Conservation (phyloP, 1,140 invertebrate genomes). For the Cephus cinctus region DNA sequence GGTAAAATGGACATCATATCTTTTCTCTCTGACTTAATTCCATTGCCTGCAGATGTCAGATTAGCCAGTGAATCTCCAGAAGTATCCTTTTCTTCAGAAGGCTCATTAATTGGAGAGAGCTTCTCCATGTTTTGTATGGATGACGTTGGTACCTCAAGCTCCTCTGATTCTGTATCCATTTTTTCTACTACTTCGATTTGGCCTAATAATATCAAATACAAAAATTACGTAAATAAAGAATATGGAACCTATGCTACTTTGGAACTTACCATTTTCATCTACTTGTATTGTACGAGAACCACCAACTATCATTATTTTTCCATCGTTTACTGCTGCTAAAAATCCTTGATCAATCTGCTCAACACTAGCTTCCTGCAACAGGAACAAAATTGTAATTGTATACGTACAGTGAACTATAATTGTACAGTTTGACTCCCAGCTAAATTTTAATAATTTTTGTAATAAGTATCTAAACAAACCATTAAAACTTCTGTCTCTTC, state of each 20-base stretch:
- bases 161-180: background rate
- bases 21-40: constrained; percentile 23
- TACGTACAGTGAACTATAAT: background rate
- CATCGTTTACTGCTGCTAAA: constrained; percentile 41
- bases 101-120: constrained; percentile 7
- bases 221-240: constrained; percentile 12
- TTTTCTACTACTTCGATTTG: constrained; percentile 39
- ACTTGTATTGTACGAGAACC: constrained; percentile 41
- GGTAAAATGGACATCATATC: constrained; percentile 37
- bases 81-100: background rate
- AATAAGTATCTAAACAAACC: constrained; percentile 6
- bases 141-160: constrained; percentile 5
- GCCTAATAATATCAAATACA: constrained; percentile 30
- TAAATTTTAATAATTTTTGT: background rate
- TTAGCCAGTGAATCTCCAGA: constrained; percentile 29
- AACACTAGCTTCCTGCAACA: constrained; percentile 28
- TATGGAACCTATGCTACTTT: constrained; percentile 2
- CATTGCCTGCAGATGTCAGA: constrained; percentile 7
- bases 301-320: constrained; percentile 44
- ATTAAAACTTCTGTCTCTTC: constrained; percentile 8
- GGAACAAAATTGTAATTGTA: constrained; percentile 1
- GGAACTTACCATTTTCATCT: constrained; percentile 45
- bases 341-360: constrained; percentile 37
- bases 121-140: constrained; percentile 11
- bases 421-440: too few species aligned